Conservation (phyloP, 2,888 invertebrate species). For the Sminthurinus aureus region DNA sequence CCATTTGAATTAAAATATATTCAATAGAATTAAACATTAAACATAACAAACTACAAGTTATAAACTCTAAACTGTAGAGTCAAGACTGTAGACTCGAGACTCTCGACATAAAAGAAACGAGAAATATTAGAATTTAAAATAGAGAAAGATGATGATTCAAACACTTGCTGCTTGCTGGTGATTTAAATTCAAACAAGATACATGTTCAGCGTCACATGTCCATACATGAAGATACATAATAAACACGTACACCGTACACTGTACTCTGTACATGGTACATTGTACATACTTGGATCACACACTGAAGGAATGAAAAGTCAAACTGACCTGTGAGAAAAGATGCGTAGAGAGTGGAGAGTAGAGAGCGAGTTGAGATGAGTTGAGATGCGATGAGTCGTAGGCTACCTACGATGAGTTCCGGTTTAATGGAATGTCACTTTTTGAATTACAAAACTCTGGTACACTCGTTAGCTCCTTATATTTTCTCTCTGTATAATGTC, state of each 20-base stretch:
- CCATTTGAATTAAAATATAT: too few species aligned
- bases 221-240: background rate
- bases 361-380: background rate
- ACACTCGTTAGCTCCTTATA: too few species aligned
- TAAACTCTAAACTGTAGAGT: too few species aligned
- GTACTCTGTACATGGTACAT: background rate
- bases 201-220: too few species aligned
- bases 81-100: background rate
- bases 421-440: conserved; percentile 9
- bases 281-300: too few species aligned
- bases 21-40: too few species aligned
- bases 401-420: background rate
- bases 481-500: too few species aligned
- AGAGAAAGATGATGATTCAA: background rate
- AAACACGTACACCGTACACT: too few species aligned
- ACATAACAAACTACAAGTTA: too few species aligned
- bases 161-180: background rate
- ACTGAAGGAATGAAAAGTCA: background rate
- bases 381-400: background rate
- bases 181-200: background rate
- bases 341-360: background rate
- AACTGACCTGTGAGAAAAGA: conserved; percentile 16
- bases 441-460: background rate
- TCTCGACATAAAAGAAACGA: background rate
- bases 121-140: background rate